A percentile compares a stretch with the other conserved stretches of the same genome.
Conservation (phyloP, 2,797 vertebrate species). For the Sebastes iracundus region DNA sequence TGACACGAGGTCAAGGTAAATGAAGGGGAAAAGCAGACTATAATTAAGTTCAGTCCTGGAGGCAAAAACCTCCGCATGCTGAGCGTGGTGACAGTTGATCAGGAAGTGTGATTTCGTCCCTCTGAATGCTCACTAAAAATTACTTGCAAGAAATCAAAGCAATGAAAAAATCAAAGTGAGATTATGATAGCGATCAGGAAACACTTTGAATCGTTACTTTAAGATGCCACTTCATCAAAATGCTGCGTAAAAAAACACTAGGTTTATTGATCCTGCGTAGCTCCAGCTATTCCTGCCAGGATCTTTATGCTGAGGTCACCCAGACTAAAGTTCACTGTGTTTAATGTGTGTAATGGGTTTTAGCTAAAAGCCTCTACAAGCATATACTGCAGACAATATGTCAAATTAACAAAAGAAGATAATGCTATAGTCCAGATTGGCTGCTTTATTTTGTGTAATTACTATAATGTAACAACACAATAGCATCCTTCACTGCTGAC, state of each 20-base stretch:
- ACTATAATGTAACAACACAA: slow-evolving; percentile 26
- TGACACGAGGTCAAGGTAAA: slow-evolving; percentile 50
- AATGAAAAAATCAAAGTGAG: neutral
- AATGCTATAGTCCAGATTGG: slow-evolving; percentile 6
- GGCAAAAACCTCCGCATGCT: slow-evolving; percentile 41
- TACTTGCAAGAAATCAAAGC: neutral
- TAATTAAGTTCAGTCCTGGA: slow-evolving; percentile 52
- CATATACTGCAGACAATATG: neutral
- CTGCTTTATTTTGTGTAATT: slow-evolving; percentile 19
- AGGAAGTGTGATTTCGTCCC: slow-evolving; percentile 32
- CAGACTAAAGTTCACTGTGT: slow-evolving; percentile 1
- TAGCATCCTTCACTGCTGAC: slow-evolving; percentile 5
- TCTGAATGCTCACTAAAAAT: slow-evolving; percentile 31
- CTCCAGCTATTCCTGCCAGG: neutral
- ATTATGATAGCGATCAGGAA: neutral
- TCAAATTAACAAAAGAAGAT: slow-evolving; percentile 24
- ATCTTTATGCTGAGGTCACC: neutral
- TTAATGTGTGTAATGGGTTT: slow-evolving; percentile 16
- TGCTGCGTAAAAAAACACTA: neutral
- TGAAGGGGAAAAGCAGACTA: slow-evolving; percentile 51
- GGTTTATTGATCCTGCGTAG: neutral
- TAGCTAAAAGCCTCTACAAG: neutral
- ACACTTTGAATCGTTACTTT: neutral
- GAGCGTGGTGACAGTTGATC: slow-evolving; percentile 55
- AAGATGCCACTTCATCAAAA: neutral